Evolutionary conservation across 2,888 invertebrate species (phyloP), one percentile per base, ranked within the genome.

Genomic region (Flabesymbios commensalis): DNA sequence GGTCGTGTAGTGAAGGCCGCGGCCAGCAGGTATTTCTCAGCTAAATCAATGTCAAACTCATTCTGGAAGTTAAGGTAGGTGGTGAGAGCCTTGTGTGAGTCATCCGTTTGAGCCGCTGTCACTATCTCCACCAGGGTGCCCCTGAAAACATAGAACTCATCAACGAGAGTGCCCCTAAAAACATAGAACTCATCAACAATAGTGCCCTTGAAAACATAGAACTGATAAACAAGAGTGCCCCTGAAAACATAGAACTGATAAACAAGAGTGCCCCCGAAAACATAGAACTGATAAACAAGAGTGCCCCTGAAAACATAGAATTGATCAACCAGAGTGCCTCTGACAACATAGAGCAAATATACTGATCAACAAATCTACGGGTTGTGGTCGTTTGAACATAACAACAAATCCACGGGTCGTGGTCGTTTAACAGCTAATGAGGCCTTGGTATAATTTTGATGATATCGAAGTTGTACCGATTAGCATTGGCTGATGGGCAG

Each of bases 21-120:
- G 0, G 89, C 87, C 86, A 91, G 88, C 1, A 92, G 83, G 78
- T 91, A 92, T 61, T 90, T 84, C 75, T 92, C 92, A 0, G 87
- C 84, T 32, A 87, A 81, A 22, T 87, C 86, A n/a, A 86, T 81
- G 61, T 84, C 74, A 24, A 71, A 65, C 10, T 83, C 79, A 33
- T 86, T 85, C n/a, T 86, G 84, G 53, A 81, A 78, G 57, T 76
- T 68, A 5, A 91, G 83, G 32, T 87, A 83, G 65, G 88, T 87
- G 84, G 88, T 87, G 1, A 88, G 88, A 2, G 90, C 90, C 67
- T 86, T 85, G 76, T 91, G 89, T 0, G 89, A 86, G 2, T 87
- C 86, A 2, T 84, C 75, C 0, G 90, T 91, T 75, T 90, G 90
- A 0, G 88, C 86, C 0, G 89, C 88, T 2, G 56, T 90, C 31